Base-by-base conservation (phyloP, 1,140 invertebrate genomes). In the Cotesia glomerata region DNA sequence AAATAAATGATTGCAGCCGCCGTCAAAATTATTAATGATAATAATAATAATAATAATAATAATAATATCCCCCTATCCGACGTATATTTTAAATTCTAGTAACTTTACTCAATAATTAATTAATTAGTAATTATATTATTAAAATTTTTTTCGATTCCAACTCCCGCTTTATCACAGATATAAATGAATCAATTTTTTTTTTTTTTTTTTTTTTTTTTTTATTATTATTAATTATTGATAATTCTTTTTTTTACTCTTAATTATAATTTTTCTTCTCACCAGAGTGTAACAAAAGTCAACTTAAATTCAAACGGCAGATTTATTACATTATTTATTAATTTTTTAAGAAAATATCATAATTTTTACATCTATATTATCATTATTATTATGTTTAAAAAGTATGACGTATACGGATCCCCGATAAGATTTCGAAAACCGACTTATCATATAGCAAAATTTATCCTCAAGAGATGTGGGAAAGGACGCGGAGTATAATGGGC, bases 81-180 rank as follows among this genome's bases (percentile, higher is more conserved):
- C 78, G 76, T 78, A 76, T 77, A 79, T 64, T 70, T 77, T 8
- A 75, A 70, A 69, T 59, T 61, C 65, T 66, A 36, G 74, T 49
- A 54, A 68, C 63, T 14, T 54, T n/a, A 54, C 36, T 45, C 69
- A 67, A 34, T 54, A 58, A 64, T 56, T 59, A 45, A 4, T 1
- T 65, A 45, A 51, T 16, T 59, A 18, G 16, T n/a, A 8, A 2
- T 62, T 26, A 35, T 14, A 52, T 49, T 67, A 36, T 62, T 59
- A 36, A 26, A 66, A 18, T 63, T 39, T 11, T 8, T 9, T 68
- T 54, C 18, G 11, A 9, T 11, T 65, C 52, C 16, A 75, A 79
- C 78, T 78, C 76, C 79, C 84, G 81, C 84, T 82, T 88, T 90
- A 90, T 90, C 89, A 90, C 89, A 90, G 89, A 89, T 89, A 90